phyloP scores from a whole-genome alignment of 2,888 invertebrate genomes.

The Tethea ocularis region DNA sequence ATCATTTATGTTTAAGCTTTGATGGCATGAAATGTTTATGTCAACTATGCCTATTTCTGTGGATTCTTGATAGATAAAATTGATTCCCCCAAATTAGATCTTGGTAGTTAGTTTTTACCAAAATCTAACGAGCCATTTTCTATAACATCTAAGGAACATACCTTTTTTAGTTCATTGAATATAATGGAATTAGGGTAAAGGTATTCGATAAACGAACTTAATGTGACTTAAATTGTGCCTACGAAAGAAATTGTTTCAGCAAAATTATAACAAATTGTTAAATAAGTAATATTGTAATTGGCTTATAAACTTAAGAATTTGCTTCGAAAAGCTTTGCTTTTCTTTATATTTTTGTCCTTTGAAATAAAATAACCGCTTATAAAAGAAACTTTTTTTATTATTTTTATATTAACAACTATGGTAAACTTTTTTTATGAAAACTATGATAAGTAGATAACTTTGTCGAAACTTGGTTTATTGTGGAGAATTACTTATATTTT shows the following conservation, averaged over 20 bases:
- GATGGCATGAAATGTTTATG: too few relatives aligned
- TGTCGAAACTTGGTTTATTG: background rate
- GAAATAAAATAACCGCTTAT: background rate
- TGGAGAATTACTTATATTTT: background rate
- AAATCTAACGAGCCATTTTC: background rate
- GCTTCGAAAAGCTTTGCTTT: background rate
- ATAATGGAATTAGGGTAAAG: background rate
- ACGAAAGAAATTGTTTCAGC: background rate
- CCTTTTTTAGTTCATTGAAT: background rate
- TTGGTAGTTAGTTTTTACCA: background rate
- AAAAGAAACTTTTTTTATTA: background rate
- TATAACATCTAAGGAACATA: background rate
- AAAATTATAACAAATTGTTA: background rate
- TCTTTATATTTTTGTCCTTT: background rate
- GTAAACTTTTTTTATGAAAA: background rate
- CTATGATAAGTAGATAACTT: background rate
- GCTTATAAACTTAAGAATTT: background rate
- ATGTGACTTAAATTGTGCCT: background rate
- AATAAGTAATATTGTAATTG: slow-evolving; percentile 1
- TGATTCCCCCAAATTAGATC: background rate
- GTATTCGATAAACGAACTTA: background rate
- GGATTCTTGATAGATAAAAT: too few relatives aligned
- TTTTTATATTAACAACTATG: background rate
- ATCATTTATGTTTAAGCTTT: too few relatives aligned
- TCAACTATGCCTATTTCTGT: too few relatives aligned